Evolutionary conservation across 2,888 invertebrate species (phyloP), one percentile per base, ranked within the genome.

Genomic region (Noctua janthina): DNA sequence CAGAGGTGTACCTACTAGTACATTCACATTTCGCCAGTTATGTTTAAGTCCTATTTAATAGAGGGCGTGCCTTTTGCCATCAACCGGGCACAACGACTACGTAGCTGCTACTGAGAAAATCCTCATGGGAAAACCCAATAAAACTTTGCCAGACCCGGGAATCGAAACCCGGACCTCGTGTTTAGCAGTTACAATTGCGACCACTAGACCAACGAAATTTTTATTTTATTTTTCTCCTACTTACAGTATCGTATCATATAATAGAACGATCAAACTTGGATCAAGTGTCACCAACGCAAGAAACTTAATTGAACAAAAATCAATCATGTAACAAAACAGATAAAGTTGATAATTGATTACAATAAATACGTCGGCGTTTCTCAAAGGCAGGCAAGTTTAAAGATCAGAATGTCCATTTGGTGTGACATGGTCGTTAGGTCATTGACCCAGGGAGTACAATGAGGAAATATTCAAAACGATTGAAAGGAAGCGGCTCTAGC

Each of bases 381-480:
- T 70, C 84, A 85, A 87, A 85, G 76, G 10, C 46, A 62, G 74
- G 35, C 46, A 35, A 51, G 66, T 69, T 74, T 64, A 79, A 75
- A 83, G 76, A 83, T 85, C 29, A 77, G 23, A 67, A 73, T 77
- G 17, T 10, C 75, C 69, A 83, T 86, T 80, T 80, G 39, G 39
- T 35, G 39, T 80, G 72, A 80, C 80, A 67, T 67, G 39, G 23
- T 15, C 39, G 23, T 62, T 51, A 43, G 79, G 6, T 67, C 74
- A 49, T 4, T 59, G 66, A 71, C 78, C 71, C 8, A 3, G 4
- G 59, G 23, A 17, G 7, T 29, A 20, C 39, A 75, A 75, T 74
- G 46, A 78, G 67, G 75, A 83, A 77, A 67, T 76, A 54, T 74
- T 72, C 62, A 62, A 29, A 10, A 35, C 11, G 46, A 83, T 29